Evolutionary conservation across 2,113 vertebrate species (phyloP).

Genomic region (Caretta caretta): DNA sequence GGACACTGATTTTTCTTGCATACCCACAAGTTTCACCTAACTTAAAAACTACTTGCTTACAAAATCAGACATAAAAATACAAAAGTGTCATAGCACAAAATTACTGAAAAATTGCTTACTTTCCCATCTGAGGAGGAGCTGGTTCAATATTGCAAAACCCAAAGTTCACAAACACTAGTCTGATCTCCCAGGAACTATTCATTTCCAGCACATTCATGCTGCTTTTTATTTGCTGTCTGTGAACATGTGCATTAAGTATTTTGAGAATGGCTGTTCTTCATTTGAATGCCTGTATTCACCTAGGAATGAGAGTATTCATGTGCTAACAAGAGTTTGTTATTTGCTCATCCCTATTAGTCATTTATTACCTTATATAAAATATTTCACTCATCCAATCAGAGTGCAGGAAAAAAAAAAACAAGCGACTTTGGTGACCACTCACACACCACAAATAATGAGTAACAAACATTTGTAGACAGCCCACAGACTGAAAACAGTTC

Average conservation of each 20-base stretch:
- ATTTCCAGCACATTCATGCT: not conserved
- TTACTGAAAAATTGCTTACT: too few relatives aligned
- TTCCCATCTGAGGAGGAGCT: not conserved
- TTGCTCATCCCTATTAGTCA: not conserved
- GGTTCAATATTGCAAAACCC: rapidly evolving
- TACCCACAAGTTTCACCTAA: too few relatives aligned
- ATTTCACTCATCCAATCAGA: not conserved
- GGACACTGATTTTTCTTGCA: too few relatives aligned
- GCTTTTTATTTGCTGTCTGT: not conserved
- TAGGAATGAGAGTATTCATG: not conserved
- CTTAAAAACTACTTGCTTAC: too few relatives aligned
- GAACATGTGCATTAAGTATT: rapidly evolving
- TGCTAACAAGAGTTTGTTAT: not conserved
- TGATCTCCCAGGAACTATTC: rapidly evolving
- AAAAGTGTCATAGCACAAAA: too few relatives aligned
- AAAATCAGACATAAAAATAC: too few relatives aligned
- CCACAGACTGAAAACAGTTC: not conserved
- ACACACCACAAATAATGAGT: not conserved
- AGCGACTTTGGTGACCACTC: not conserved
- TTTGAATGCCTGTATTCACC: not conserved
- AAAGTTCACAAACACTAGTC: too few relatives aligned
- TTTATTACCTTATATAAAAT: not conserved
- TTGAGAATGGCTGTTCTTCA: not conserved
- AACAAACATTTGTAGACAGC: not conserved
- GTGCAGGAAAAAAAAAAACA: not conserved